These are phyloP conservation scores for Schizothorax lantsangensis DNA, from an alignment of 2,797 vertebrate genomes.

Conservation along the genomic window DNA sequence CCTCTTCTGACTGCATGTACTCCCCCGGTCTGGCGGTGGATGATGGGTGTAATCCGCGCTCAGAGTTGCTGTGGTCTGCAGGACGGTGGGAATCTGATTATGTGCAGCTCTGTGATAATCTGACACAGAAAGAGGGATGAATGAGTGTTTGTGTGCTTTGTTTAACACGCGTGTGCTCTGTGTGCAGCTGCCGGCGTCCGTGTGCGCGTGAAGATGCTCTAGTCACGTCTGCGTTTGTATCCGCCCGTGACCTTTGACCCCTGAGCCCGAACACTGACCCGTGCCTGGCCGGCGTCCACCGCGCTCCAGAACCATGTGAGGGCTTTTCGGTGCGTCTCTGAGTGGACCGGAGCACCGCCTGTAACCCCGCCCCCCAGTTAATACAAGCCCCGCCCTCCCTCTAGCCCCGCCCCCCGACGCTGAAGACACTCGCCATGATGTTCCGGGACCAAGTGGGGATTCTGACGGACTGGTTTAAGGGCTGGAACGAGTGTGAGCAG, in stretches of 20 bases:
- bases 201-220: background rate
- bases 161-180: background rate
- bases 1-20: background rate
- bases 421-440: constrained; percentile 86
- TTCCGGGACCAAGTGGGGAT: constrained; percentile 98
- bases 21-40: too few species aligned
- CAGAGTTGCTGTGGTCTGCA: constrained; percentile 61
- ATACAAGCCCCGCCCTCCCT: constrained; percentile 49
- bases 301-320: constrained; percentile 90
- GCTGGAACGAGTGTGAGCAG: constrained; percentile 98
- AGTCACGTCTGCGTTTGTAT: background rate
- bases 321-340: constrained; percentile 74
- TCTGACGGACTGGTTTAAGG: constrained; percentile 96
- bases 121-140: constrained; percentile 42
- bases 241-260: constrained; percentile 56
- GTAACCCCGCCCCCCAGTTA: constrained; percentile 67
- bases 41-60: constrained; percentile 47
- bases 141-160: background rate
- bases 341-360: constrained; percentile 79
- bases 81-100: constrained; percentile 50
- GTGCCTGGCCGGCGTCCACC: constrained; percentile 67
- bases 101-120: constrained; percentile 50
- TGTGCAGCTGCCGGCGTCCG: background rate
- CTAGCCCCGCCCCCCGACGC: background rate
- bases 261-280: constrained; percentile 45